Evolutionary conservation across 2,113 vertebrate genomes (phyloP).

Genomic region (Oryzias curvinotus): DNA sequence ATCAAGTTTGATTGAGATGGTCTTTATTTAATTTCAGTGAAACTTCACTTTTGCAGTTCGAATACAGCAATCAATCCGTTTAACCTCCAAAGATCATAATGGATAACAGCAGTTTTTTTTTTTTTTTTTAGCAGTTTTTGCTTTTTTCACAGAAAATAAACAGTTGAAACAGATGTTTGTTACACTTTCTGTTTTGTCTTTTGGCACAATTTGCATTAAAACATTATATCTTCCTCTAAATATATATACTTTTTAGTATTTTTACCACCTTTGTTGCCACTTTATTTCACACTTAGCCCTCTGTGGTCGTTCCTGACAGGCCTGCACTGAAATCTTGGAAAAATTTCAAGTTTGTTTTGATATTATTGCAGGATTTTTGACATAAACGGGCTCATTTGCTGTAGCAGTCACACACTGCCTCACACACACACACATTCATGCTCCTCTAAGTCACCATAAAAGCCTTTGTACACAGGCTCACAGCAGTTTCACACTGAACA

Average conservation of each 20-base stretch:
- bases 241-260: not conserved
- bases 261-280: constrained; percentile 15
- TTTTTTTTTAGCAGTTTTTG: not conserved
- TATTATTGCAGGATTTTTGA: constrained; percentile 12
- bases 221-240: not conserved
- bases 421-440: not conserved
- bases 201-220: not conserved
- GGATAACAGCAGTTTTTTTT: not conserved
- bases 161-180: not conserved
- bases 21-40: constrained; percentile 78
- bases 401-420: not conserved
- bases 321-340: not conserved
- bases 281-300: constrained; percentile 13
- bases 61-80: constrained; percentile 28
- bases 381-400: constrained; percentile 40
- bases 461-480: constrained; percentile 41
- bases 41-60: constrained; percentile 28
- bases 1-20: constrained; percentile 31
- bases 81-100: fast-evolving
- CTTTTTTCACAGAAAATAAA: constrained; percentile 2
- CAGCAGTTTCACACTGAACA: constrained; percentile 41
- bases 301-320: constrained; percentile 1
- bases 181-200: not conserved
- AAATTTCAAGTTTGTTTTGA: constrained; percentile 6
- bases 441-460: constrained; percentile 2